Evolutionary conservation across 2,888 invertebrate genomes (phyloP).

Genomic region (Thelaira solivaga): DNA sequence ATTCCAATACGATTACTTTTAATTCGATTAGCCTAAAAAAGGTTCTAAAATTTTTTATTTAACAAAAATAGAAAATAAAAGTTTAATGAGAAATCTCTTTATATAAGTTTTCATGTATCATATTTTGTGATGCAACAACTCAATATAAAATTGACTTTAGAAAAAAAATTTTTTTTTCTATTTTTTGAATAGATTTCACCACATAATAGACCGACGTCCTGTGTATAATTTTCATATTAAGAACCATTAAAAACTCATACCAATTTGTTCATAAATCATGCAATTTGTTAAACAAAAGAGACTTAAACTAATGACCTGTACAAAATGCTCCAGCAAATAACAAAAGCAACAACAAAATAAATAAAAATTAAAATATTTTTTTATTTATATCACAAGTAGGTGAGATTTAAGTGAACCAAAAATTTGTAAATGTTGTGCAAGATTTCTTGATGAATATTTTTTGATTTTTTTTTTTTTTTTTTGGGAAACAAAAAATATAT

Average conservation of each 20-base stretch:
- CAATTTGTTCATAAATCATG: constrained; percentile 26
- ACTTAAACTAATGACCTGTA: constrained; percentile 32
- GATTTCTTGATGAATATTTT: no score
- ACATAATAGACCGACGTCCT: background rate
- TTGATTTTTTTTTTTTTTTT: background rate
- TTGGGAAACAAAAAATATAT: background rate
- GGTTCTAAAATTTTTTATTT: no score
- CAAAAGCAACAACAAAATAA: background rate
- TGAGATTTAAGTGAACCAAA: background rate
- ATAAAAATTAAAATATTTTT: constrained; percentile 21
- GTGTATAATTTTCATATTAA: background rate
- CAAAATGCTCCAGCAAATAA: background rate
- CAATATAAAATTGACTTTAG: no score
- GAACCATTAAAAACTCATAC: background rate
- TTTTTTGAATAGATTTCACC: background rate
- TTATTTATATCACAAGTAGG: constrained; percentile 1
- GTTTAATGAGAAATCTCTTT: no score
- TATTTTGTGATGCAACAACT: no score
- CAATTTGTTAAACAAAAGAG: constrained; percentile 20
- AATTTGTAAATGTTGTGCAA: constrained; percentile 1
- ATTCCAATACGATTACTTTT: no score
- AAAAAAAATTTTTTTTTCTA: background rate
- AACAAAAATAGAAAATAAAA: no score
- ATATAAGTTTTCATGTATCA: background rate
- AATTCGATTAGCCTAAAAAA: no score